Conservation (phyloP, 30 jellyfish, hydroid and myxozoan species). For the Hydractinia symbiolongicarpus region DNA sequence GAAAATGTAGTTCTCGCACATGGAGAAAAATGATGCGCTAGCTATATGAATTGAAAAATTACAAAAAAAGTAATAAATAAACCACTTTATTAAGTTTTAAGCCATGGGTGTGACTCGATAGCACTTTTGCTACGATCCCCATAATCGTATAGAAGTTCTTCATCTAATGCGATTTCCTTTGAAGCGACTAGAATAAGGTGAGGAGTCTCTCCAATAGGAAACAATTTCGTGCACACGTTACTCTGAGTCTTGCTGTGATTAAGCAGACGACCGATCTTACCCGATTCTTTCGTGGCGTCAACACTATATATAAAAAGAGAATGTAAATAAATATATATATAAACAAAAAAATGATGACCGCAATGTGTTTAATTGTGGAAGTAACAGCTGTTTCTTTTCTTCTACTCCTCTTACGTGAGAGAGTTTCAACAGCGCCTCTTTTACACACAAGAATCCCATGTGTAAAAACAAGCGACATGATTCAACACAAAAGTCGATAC, state of each 20-base stretch:
- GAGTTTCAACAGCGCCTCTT: too few species aligned
- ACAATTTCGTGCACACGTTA: constrained; percentile 70
- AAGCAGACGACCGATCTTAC: constrained; percentile 91
- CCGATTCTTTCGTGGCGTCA: constrained; percentile 93
- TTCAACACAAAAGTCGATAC: too few species aligned
- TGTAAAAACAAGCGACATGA: too few species aligned
- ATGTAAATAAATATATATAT: not conserved
- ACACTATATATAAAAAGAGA: constrained; percentile 47
- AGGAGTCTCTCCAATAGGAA: constrained; percentile 74
- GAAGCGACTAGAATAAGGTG: constrained; percentile 76
- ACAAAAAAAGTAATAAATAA: too few species aligned
- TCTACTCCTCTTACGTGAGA: too few species aligned
- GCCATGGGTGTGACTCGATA: constrained; percentile 93
- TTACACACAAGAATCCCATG: too few species aligned
- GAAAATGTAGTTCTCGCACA: too few species aligned
- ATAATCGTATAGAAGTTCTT: constrained; percentile 89
- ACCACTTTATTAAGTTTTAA: constrained; percentile 22
- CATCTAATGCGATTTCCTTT: constrained; percentile 63
- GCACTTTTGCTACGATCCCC: constrained; percentile 93
- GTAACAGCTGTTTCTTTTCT: too few species aligned
- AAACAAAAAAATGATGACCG: not conserved
- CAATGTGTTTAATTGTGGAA: not conserved
- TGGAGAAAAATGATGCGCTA: too few species aligned
- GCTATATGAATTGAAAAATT: too few species aligned
- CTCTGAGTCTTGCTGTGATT: constrained; percentile 84